Base-by-base conservation (phyloP, 1,140 invertebrate genomes). In the Pristionchus pacificus region DNA sequence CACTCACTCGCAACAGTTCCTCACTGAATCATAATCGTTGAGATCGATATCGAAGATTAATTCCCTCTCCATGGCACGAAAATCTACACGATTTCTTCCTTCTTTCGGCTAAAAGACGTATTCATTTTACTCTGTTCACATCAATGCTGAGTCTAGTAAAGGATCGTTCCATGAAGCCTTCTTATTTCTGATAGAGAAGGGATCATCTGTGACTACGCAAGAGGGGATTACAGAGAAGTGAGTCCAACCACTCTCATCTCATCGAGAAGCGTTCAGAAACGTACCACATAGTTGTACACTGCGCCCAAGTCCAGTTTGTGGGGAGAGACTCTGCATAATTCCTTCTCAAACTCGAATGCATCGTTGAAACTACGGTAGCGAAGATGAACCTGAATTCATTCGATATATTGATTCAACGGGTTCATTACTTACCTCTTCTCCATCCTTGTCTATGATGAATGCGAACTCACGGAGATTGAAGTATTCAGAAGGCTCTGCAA, bases 11-110 rank as follows among this genome's bases (percentile, higher is more conserved):
- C 87, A 88, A 85, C 95, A 98, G 63, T 88, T 91, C 84, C 96
- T 87, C 1, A 98, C 90, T 83, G 96, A 93, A 88, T 98, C 95
- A 86, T 98, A 99, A 87, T 98, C 97, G 62, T 95, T 97, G 88
- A 99, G 92, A 88, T 99, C 96, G 81, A 99, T 98, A 90, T 99
- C 97, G 87, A 98, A 96, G 1, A 98, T 93, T 15, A 98, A 85
- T 87, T 99, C 97, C 84, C 93, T 91, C 80, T 92, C 89, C 1
- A 88, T 77, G 10, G 90, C 88, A 19, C 74, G 84, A 82, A 87
- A 88, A 58, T 85, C 86, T 29, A 80, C 76, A 3, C 87, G 84
- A n/a, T 84, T 87, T 71, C 87, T 85, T 69, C 88, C 86, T 55
- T 88, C 86, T 80, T 87, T 88, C 0, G 90, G 89, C 85, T 89